Evolutionary conservation across 2,888 invertebrate species (phyloP).

Genomic region (Drosophila melanosoma): DNA sequence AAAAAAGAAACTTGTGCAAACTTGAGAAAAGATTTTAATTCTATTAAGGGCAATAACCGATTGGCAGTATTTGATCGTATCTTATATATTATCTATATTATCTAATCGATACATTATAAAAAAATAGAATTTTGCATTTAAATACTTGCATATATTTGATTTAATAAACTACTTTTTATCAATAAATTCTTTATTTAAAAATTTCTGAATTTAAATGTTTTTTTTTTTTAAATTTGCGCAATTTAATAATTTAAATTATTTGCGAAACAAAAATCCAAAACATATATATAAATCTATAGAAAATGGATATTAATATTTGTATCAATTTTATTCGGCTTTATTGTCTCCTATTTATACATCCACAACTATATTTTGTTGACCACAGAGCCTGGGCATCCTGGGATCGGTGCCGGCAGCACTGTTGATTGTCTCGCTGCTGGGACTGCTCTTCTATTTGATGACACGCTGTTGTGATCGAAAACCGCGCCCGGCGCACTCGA

Average conservation of each 20-base stretch:
- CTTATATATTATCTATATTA: not conserved
- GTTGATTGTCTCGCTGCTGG: conserved; percentile 94
- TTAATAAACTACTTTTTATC: not conserved
- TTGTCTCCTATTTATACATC: not conserved
- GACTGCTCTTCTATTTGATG: conserved; percentile 95
- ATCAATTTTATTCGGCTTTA: not conserved
- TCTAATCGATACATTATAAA: not conserved
- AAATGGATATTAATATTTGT: not conserved
- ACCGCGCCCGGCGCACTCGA: conserved; percentile 94
- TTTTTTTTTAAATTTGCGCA: too few relatives aligned
- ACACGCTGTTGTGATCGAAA: conserved; percentile 98
- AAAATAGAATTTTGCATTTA: not conserved
- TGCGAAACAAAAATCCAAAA: too few relatives aligned
- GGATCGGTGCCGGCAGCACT: conserved; percentile 97
- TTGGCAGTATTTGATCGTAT: not conserved
- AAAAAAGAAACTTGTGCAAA: not conserved
- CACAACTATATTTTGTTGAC: not conserved
- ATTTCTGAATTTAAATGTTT: too few relatives aligned
- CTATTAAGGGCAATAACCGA: not conserved
- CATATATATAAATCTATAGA: not conserved
- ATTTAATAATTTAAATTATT: too few relatives aligned
- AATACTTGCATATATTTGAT: not conserved
- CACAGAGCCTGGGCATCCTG: conserved; percentile 95
- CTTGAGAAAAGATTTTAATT: not conserved
- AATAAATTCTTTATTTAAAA: too few relatives aligned